Conservation (phyloP, 2,888 invertebrate genomes). For the Protonemura montana region DNA sequence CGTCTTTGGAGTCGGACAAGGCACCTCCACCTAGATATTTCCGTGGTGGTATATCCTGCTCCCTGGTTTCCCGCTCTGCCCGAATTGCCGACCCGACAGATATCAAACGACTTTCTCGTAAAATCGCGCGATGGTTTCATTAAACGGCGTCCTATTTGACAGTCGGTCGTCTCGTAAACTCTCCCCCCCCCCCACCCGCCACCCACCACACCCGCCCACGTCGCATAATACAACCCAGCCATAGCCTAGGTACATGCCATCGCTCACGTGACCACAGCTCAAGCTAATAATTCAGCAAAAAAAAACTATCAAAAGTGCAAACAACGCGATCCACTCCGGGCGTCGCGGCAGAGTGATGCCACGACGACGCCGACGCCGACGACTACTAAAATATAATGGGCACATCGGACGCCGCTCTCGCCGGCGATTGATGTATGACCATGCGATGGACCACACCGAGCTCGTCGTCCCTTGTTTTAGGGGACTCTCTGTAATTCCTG, state of each 20-base stretch:
- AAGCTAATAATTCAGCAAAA: not conserved
- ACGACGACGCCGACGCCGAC: not conserved
- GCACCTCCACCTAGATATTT: not conserved
- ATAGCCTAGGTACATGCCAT: not conserved
- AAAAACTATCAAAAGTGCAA: not conserved
- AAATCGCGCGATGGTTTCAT: not conserved
- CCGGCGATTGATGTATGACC: constrained; percentile 24
- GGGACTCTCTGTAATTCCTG: not conserved
- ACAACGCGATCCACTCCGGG: not conserved
- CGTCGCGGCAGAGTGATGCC: not conserved
- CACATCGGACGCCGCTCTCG: not conserved
- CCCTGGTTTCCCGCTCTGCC: too few relatives aligned
- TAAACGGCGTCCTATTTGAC: not conserved
- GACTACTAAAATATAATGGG: constrained; percentile 17
- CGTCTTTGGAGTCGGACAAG: not conserved
- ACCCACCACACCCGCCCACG: too few relatives aligned
- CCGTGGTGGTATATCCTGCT: too few relatives aligned
- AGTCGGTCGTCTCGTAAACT: not conserved
- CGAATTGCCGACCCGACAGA: not conserved
- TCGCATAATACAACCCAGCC: too few relatives aligned
- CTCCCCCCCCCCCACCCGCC: too few relatives aligned
- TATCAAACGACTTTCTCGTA: not conserved
- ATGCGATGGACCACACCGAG: too few relatives aligned
- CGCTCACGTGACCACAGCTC: not conserved
- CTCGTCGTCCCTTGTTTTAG: not conserved